Evolutionary conservation across 1,140 invertebrate species (phyloP).

Genomic region (Plodia interpunctella): DNA sequence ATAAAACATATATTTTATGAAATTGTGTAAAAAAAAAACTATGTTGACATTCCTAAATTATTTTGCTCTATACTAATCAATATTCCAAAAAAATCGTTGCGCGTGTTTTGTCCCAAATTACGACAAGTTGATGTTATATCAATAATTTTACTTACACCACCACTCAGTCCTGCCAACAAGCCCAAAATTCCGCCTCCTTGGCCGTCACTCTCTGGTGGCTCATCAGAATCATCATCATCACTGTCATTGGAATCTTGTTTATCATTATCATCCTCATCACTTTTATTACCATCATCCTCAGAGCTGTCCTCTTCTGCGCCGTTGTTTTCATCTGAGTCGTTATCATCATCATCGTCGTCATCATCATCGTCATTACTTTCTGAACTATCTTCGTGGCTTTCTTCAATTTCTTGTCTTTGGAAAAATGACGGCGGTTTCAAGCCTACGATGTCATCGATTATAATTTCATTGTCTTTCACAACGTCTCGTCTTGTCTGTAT

Average conservation of each 20-base stretch:
- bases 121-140: background rate
- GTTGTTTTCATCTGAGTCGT: constrained; percentile 35
- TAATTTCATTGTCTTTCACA: constrained; percentile 35
- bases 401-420: constrained; percentile 39
- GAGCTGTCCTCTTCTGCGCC: constrained; percentile 22
- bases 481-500: constrained; percentile 32
- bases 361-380: constrained; percentile 37
- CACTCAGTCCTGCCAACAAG: constrained; percentile 58
- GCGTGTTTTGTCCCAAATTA: background rate
- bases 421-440: constrained; percentile 37
- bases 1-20: no score
- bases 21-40: no score
- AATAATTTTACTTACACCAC: constrained; percentile 49
- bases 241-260: constrained; percentile 31
- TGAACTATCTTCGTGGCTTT: constrained; percentile 19
- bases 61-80: no score
- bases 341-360: constrained; percentile 28
- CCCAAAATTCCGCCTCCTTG: constrained; percentile 63
- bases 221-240: constrained; percentile 46
- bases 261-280: constrained; percentile 22
- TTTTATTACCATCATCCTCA: constrained; percentile 19
- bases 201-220: constrained; percentile 57
- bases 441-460: constrained; percentile 31
- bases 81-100: background rate
- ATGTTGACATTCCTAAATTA: no score